Evolutionary conservation across 1,140 invertebrate species (phyloP), one percentile per base, ranked within the genome.

Genomic region (Asobara japonica): DNA sequence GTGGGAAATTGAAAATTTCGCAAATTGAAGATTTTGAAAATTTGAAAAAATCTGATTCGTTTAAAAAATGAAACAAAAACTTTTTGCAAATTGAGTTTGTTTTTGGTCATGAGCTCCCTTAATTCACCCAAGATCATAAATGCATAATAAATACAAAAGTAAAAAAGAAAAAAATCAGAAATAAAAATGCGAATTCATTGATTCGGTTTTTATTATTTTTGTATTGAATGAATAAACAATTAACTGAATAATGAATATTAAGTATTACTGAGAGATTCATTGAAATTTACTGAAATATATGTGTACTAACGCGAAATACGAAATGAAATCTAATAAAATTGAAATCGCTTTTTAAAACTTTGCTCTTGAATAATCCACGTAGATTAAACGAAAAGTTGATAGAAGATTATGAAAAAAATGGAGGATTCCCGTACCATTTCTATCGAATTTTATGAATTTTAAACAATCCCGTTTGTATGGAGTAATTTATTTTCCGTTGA

Each of bases 191-290:
- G n/a, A 33, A 33, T 33, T 51, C 20, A 67, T 48, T 51, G 29
- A 48, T 45, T 67, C 11, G 36, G 51, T 45, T 29, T 67, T 67
- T 67, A 67, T 67, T 67, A 67, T 67, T 67, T 67, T 67, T 67
- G 48, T 67, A 67, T 67, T 60, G 20, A 65, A 65, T 33, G 36
- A 36, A 65, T n/a, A 68, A 31, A 27, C 10, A 60, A 56, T 30
- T 31, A 56, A 51, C 13, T 30, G n/a, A 56, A 68, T 56, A 64
- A 29, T 64, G 30, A 30, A 61, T 6, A 11, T 36, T 5, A 36
- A 36, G 31, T 10, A 56, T 56, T 25, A 13, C 22, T 56, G 10
- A 20, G 22, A 56, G 25, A 56, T 56, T 56, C 22, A 56, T 18
- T 25, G 6, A 56, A 25, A 56, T 25, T 25, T 56, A 56, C 25